Conservation (phyloP, 2,797 vertebrate genomes). For the Anguilla pacifica region DNA sequence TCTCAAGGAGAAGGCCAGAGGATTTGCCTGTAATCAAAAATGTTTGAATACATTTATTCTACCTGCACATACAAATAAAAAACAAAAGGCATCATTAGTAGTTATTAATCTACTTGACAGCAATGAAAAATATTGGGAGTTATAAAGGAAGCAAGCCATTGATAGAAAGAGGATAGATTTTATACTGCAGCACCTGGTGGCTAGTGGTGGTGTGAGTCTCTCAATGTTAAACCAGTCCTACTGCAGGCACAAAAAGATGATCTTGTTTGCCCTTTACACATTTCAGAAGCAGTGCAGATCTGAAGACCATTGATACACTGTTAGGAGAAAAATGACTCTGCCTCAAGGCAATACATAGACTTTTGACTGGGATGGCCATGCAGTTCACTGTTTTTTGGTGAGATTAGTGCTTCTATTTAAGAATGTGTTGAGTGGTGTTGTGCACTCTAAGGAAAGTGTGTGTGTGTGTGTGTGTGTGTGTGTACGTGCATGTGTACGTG, state of each 20-base stretch:
- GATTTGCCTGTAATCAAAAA: conserved; percentile 21
- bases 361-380: not conserved
- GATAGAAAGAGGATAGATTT: not conserved
- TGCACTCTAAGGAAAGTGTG: not conserved
- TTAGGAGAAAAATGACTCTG: not conserved
- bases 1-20: conserved; percentile 40
- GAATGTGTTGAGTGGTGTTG: not conserved
- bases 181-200: not conserved
- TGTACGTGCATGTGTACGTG: not conserved
- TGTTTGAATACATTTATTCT: conserved; percentile 8
- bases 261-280: not conserved
- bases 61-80: conserved; percentile 18
- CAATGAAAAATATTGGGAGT: conserved; percentile 18
- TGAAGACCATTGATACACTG: not conserved
- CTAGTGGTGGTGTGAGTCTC: not conserved
- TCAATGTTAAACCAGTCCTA: conserved; percentile 7
- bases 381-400: not conserved
- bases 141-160: not conserved
- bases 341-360: not conserved
- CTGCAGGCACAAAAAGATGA: conserved; percentile 4
- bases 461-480: not conserved
- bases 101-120: conserved; percentile 26
- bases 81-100: not conserved
- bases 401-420: not conserved
- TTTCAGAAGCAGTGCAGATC: not conserved